phyloP scores from a whole-genome alignment of 2,888 invertebrate species.

The Plagiodera versicolora region DNA sequence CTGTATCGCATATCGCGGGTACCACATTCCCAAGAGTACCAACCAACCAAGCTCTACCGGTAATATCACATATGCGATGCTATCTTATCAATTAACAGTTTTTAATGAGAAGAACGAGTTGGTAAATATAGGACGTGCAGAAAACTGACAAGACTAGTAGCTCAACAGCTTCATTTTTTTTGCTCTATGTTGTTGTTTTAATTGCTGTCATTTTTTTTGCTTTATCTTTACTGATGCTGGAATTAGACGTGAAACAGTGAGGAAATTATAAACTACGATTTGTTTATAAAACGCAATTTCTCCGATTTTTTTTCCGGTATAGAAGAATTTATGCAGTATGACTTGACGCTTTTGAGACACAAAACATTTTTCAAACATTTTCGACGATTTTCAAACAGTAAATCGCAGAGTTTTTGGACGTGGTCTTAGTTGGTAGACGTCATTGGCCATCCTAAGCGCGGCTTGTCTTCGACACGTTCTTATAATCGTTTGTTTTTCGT shows the following conservation, averaged over 20 bases:
- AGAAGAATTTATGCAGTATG: too few species aligned
- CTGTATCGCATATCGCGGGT: neutral
- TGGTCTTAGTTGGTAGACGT: too few species aligned
- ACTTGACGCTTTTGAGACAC: too few species aligned
- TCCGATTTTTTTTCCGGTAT: too few species aligned
- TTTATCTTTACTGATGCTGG: neutral
- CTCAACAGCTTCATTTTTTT: neutral
- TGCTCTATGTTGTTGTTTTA: neutral
- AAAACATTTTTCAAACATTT: too few species aligned
- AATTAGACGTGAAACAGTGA: neutral
- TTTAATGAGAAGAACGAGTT: neutral
- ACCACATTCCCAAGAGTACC: neutral
- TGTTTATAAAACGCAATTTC: neutral
- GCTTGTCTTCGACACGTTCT: too few species aligned
- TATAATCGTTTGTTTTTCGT: too few species aligned
- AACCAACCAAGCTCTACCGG: too few species aligned
- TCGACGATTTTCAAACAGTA: too few species aligned
- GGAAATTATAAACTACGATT: neutral
- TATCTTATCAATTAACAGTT: constrained; percentile 1
- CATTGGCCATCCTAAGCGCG: too few species aligned
- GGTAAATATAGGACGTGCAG: neutral
- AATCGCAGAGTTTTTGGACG: too few species aligned
- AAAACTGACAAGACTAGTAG: neutral
- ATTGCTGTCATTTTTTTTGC: neutral
- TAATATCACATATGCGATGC: neutral